Base-by-base conservation (phyloP, 2,888 invertebrate species). In the Antheraea assamensis region DNA sequence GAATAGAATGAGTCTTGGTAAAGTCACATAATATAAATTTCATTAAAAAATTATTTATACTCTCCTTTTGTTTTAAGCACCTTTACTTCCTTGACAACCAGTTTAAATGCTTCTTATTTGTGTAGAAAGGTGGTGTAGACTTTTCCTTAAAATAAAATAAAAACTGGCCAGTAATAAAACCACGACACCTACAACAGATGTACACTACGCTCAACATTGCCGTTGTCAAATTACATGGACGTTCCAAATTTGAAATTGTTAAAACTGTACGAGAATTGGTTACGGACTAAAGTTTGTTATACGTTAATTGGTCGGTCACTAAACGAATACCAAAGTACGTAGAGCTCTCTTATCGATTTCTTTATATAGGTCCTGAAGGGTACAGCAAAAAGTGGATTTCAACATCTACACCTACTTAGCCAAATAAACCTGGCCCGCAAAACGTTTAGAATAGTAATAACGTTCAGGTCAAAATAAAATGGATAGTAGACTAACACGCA, bases 231-330 rank as follows among this genome's bases (percentile, higher is more conserved):
- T 92, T 92, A 92, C 87, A 86, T 82, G 80, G 82, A 87, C 88
- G 88, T 90, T 88, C 84, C 80, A 91, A 90, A 90, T 85, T 89
- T 85, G 89, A 82, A 93, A 93, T 93, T 92, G 93, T 93, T 93
- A 91, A 92, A 92, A 93, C 93, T 93, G 92, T 93, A 93, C 89
- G 93, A 93, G 88, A 85, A 92, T 93, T 93, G 83, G 93, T 89
- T 88, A 92, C 90, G 92, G 90, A 85, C 83, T 80, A 87, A 87
- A 91, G 91, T 92, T 93, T 91, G 92, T 92, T 92, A 90, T 89
- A 87, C 88, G 83, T 87, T 93, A 93, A 93, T 93, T 93, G 92
- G 90, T 92, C 91, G 86, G 89, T 86, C 89, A 89, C 88, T 82
- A 87, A 80, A 80, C 72, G 79, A 77, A 76, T 75, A 80, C 91